A percentile compares a stretch with the other conserved stretches of the same genome.
These are phyloP conservation scores for Acanthopleura granulata DNA, from an alignment of 2,888 invertebrate species.

Conservation along the genomic window DNA sequence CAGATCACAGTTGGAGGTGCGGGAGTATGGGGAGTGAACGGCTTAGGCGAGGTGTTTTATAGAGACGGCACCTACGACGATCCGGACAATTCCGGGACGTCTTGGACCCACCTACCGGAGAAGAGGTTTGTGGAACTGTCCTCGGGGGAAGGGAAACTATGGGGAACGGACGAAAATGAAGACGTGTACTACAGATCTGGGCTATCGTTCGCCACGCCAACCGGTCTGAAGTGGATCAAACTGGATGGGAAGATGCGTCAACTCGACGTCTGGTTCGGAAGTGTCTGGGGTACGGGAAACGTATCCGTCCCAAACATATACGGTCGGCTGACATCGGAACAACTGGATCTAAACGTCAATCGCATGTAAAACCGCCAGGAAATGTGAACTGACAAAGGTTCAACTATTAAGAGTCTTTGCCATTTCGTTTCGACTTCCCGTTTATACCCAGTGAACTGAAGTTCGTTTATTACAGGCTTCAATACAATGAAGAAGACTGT, in stretches of 20 bases:
- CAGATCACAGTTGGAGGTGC: background rate
- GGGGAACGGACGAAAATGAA: background rate
- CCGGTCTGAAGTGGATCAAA: background rate
- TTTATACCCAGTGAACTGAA: too few species aligned
- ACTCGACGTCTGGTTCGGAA: background rate
- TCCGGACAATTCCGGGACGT: background rate
- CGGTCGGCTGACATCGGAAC: background rate
- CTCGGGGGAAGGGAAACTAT: background rate
- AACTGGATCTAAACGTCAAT: background rate
- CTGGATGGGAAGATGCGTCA: background rate
- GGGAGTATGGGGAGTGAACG: constrained; percentile 11
- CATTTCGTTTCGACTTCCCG: too few species aligned
- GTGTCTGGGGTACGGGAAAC: background rate
- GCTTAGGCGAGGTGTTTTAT: background rate
- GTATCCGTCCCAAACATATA: background rate
- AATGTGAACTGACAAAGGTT: too few species aligned
- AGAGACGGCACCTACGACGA: background rate
- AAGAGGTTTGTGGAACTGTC: background rate
- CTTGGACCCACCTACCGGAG: background rate
- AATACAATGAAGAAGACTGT: too few species aligned
- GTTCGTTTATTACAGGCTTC: too few species aligned
- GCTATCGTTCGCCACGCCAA: background rate
- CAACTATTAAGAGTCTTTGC: too few species aligned
- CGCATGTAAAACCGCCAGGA: too few species aligned
- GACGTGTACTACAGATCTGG: background rate